Evolutionary conservation across 2,113 vertebrate genomes (phyloP).

Genomic region (Ammodytes marinus): DNA sequence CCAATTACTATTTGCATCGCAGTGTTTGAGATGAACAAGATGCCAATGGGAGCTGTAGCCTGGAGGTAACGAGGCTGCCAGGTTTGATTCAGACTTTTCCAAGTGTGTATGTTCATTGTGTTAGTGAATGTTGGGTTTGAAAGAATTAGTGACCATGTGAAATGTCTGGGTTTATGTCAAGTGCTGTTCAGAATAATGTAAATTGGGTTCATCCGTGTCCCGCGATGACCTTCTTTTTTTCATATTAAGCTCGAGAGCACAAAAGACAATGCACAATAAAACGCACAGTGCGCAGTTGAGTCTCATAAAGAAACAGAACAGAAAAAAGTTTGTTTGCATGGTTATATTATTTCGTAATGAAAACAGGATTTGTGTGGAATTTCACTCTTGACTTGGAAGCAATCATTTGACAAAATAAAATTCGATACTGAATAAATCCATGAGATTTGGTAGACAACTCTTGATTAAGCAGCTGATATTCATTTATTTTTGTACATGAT

Average conservation of each 20-base stretch:
- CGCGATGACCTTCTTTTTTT: conserved; percentile 24
- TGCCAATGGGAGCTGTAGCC: conserved; percentile 29
- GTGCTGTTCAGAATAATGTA: conserved; percentile 12
- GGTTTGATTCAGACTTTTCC: conserved; percentile 50
- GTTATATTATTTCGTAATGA: neutral
- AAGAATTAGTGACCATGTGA: too few relatives aligned
- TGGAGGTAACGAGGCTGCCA: conserved; percentile 41
- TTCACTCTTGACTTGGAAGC: neutral
- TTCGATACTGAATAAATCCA: neutral
- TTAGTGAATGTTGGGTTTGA: conserved; percentile 2
- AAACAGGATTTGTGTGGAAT: neutral
- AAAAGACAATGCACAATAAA: neutral
- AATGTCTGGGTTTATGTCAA: neutral
- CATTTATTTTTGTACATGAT: too few relatives aligned
- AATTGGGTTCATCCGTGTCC: conserved; percentile 20
- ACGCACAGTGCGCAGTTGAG: neutral
- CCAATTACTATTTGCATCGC: conserved; percentile 21
- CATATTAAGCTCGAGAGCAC: neutral
- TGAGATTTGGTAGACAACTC: neutral
- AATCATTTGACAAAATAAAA: neutral
- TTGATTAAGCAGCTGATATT: too few relatives aligned
- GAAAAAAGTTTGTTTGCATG: neutral
- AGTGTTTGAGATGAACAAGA: conserved; percentile 32
- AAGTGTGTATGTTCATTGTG: conserved; percentile 10
- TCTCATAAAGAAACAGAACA: neutral